Evolutionary conservation across 2,797 vertebrate species (phyloP).

Genomic region (Pogonophryne albipinna): DNA sequence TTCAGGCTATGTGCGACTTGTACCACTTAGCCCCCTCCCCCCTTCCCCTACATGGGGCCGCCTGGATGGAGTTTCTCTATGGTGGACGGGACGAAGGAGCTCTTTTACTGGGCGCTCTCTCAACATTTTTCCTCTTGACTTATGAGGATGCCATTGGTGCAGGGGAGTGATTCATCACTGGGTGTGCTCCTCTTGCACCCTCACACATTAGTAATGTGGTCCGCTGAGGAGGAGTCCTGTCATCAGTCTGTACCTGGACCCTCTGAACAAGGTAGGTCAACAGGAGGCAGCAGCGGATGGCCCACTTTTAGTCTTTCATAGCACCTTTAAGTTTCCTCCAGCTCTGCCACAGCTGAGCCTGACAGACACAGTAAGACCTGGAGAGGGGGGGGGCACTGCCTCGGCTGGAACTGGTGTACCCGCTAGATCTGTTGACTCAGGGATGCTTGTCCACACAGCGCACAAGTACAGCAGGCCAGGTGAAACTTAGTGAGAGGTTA

Average conservation of each 20-base stretch:
- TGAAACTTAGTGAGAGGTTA: conserved; percentile 34
- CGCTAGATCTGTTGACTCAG: conserved; percentile 58
- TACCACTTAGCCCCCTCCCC: conserved; percentile 73
- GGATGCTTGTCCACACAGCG: conserved; percentile 36
- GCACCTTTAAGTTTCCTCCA: conserved; percentile 86
- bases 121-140: conserved; percentile 87
- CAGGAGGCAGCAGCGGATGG: conserved; percentile 81
- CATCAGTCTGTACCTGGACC: conserved; percentile 85
- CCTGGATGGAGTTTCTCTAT: conserved; percentile 67
- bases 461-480: conserved; percentile 23
- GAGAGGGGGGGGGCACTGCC: conserved; percentile 57
- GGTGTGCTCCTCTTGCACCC: conserved; percentile 81
- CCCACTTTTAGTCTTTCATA: conserved; percentile 90
- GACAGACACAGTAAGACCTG: conserved; percentile 64
- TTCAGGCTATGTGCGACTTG: conserved; percentile 80
- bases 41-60: conserved; percentile 55
- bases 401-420: conserved; percentile 25
- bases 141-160: conserved; percentile 87
- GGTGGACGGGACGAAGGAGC: conserved; percentile 71
- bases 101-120: conserved; percentile 74
- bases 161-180: conserved; percentile 87
- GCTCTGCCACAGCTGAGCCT: conserved; percentile 67
- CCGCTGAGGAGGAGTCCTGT: conserved; percentile 87
- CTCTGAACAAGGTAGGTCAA: conserved; percentile 86
- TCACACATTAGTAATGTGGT: conserved; percentile 89